Percentiles rank a stretch among this genome's conserved stretches.
Evolutionary conservation across 2,888 invertebrate species (phyloP).

Genomic region (Pyrochroa serraticornis): DNA sequence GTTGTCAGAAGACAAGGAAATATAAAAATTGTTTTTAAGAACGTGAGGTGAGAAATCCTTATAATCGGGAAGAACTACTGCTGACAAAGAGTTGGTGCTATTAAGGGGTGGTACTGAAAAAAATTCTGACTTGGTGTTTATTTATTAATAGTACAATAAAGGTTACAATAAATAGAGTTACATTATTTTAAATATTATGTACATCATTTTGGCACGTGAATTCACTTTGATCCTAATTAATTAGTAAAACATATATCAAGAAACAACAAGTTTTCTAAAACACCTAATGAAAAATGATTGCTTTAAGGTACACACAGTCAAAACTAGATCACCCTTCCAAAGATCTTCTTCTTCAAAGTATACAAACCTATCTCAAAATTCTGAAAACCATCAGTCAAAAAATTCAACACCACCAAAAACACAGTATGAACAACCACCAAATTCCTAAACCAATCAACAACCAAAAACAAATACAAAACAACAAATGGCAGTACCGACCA

Average conservation of each 20-base stretch:
- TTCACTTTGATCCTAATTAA: conserved; percentile 9
- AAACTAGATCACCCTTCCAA: background rate
- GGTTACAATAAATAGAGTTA: conserved; percentile 47
- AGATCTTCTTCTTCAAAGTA: conserved; percentile 31
- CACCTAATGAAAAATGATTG: conserved; percentile 15
- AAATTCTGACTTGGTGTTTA: too few species aligned
- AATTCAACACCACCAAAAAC: conserved; percentile 62
- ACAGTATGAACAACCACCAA: conserved; percentile 64
- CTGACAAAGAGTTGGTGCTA: too few species aligned
- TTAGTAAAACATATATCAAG: background rate
- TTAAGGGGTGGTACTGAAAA: too few species aligned
- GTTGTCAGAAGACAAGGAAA: too few species aligned
- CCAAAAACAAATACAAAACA: conserved; percentile 59
- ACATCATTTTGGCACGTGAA: conserved; percentile 19
- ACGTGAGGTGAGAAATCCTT: too few species aligned
- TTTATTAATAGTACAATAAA: too few species aligned
- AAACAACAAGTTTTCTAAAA: background rate
- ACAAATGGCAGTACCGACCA: conserved; percentile 68
- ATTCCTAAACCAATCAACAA: conserved; percentile 60
- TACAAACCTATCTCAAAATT: conserved; percentile 59
- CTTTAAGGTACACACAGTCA: conserved; percentile 2
- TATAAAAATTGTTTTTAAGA: too few species aligned
- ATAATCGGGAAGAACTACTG: too few species aligned
- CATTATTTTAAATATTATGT: background rate
- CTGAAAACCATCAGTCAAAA: conserved; percentile 66